These are phyloP conservation scores for Penaeus indicus DNA, from an alignment of 1,140 invertebrate species.

Conservation along the genomic window DNA sequence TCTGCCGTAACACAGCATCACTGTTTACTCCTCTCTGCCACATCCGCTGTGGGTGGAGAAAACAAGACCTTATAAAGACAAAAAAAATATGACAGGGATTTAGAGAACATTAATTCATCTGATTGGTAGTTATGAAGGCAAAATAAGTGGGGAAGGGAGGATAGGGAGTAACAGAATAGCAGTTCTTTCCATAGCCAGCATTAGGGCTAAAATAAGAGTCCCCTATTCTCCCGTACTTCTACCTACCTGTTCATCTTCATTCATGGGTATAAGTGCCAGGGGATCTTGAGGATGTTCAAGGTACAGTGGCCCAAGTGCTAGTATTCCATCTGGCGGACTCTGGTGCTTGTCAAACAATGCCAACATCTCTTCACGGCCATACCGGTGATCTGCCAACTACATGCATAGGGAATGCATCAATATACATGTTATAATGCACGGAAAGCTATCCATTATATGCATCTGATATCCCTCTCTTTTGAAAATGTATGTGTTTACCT, in stretches of 20 bases:
- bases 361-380: slow-evolving; percentile 91
- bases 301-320: slow-evolving; percentile 78
- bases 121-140: not conserved
- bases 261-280: slow-evolving; percentile 80
- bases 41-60: slow-evolving; percentile 71
- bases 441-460: not conserved
- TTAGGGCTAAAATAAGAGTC: too few species aligned
- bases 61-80: not conserved
- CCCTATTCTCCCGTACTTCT: too few species aligned
- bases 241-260: slow-evolving; percentile 85
- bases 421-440: not conserved
- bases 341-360: slow-evolving; percentile 81
- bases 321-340: slow-evolving; percentile 78
- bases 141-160: not conserved
- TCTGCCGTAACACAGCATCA: slow-evolving; percentile 72
- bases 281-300: slow-evolving; percentile 83
- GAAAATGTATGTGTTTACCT: slow-evolving; percentile 28
- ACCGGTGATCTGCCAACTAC: slow-evolving; percentile 81
- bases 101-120: too few species aligned
- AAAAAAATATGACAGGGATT: slow-evolving; percentile 11
- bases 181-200: not conserved
- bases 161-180: not conserved
- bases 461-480: not conserved
- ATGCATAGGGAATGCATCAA: not conserved
- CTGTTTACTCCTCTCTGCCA: slow-evolving; percentile 77